Evolutionary conservation across 1,140 invertebrate genomes (phyloP).

Genomic region (Drosophila nebulosa): DNA sequence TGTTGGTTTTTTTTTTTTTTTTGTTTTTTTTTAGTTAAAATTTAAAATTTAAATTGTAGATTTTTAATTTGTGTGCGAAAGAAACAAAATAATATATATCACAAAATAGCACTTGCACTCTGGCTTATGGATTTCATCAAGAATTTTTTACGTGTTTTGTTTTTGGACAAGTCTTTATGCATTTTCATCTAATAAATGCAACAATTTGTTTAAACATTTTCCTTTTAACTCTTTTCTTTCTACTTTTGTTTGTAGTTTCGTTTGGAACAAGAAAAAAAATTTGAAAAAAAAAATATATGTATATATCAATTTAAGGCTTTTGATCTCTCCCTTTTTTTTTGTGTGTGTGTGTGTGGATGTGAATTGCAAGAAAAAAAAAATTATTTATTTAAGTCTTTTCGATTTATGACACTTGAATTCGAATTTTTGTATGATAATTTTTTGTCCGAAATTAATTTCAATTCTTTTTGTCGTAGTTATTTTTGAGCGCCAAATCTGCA

Average conservation of each 20-base stretch:
- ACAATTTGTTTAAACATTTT: constrained; percentile 51
- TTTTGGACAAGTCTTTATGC: constrained; percentile 78
- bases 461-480: constrained; percentile 13
- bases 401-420: constrained; percentile 39
- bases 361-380: background rate
- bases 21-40: constrained; percentile 4
- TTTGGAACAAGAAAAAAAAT: background rate
- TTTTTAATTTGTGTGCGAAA: constrained; percentile 24
- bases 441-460: constrained; percentile 13
- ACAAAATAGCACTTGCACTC: constrained; percentile 51
- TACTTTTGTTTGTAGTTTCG: constrained; percentile 5
- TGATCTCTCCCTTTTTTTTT: background rate
- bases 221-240: constrained; percentile 16
- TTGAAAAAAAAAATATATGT: background rate
- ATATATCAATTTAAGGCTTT: constrained; percentile 16
- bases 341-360: no score
- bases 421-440: constrained; percentile 16
- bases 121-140: constrained; percentile 22
- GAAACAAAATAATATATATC: constrained; percentile 38
- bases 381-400: constrained; percentile 4
- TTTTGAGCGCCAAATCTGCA: constrained; percentile 67
- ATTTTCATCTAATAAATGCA: constrained; percentile 73
- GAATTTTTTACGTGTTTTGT: constrained; percentile 78
- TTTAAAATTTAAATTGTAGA: constrained; percentile 21
- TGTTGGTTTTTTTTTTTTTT: background rate